Evolutionary conservation across 2,888 invertebrate genomes (phyloP), one percentile per base, ranked within the genome.

Genomic region (Scelioninae gen. 1): DNA sequence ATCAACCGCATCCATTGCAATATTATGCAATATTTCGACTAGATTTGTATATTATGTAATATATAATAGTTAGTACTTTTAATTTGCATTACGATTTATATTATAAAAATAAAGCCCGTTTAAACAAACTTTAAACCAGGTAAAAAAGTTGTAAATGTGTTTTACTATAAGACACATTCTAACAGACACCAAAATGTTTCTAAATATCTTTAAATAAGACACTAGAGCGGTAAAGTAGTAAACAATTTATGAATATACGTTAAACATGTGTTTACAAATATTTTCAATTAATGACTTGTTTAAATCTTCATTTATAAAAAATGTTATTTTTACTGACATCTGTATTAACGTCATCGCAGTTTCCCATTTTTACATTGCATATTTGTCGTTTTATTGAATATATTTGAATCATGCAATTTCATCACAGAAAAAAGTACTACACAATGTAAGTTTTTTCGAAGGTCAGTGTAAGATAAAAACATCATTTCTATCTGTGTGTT

Each of bases 391-490:
- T 38, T 15, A n/a, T 34, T 38, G 56, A 40, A 56, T 56, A 32
- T 58, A 58, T 11, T 71, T 23, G 11, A 32, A 72, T 72, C 60
- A 23, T 60, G 58, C 60, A 60, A 62, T 13, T 69, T 13, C 5
- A 69, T 69, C 69, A 72, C 71, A 72, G 71, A 56, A 60, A 40
- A 51, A 62, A 16, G 29, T 43, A 16, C n/a, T 62, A 47, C 5
- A 62, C 32, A 10, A 32, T 31, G 31, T 31, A 53, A 31, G 6
- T 6, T n/a, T 13, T n/a, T 15, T n/a, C 13, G 29, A 23, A 29
- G 29, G 13, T 53, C 53, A 53, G 3, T 13, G 13, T 8, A 13
- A 8, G 10, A 31, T 32, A 53, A 32, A 43, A 43, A 43, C 13
- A 43, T 15, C 40, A 38, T 5, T 4, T 58, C 13, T 32, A 15